Conservation (phyloP, 2,113 vertebrate species). For the Pristiophorus japonicus region DNA sequence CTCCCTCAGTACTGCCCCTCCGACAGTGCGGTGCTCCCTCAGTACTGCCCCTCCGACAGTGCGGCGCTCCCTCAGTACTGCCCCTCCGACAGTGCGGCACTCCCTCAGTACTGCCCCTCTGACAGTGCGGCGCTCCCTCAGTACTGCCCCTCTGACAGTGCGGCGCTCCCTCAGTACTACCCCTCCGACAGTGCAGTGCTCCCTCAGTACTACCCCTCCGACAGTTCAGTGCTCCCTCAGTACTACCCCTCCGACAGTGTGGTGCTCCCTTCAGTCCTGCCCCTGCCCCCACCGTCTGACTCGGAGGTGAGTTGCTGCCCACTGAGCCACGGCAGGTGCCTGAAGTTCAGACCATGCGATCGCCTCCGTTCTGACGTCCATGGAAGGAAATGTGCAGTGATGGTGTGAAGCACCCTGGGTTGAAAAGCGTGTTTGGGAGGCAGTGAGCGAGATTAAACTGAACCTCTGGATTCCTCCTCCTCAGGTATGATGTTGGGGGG, state of each 20-base stretch:
- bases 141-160: too few relatives aligned
- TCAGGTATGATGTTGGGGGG: constrained; percentile 97
- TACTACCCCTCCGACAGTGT: background rate
- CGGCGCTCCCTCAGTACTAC: too few relatives aligned
- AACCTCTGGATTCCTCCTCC: background rate
- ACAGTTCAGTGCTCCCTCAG: too few relatives aligned
- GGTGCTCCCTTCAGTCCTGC: background rate
- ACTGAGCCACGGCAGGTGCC: too few relatives aligned
- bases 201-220: too few relatives aligned
- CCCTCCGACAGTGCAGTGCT: too few relatives aligned
- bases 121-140: background rate
- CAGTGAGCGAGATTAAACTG: fast-evolving
- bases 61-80: background rate
- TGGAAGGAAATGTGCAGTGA: background rate
- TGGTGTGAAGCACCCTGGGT: background rate
- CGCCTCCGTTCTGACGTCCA: background rate
- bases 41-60: background rate
- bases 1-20: background rate
- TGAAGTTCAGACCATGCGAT: background rate
- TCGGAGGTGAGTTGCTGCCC: too few relatives aligned
- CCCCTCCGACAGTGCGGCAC: background rate
- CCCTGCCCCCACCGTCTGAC: background rate
- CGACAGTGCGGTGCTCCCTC: background rate
- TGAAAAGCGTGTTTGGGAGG: background rate
- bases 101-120: background rate